phyloP scores from a whole-genome alignment of 2,797 vertebrate genomes.

The Ptychadena robeensis region DNA sequence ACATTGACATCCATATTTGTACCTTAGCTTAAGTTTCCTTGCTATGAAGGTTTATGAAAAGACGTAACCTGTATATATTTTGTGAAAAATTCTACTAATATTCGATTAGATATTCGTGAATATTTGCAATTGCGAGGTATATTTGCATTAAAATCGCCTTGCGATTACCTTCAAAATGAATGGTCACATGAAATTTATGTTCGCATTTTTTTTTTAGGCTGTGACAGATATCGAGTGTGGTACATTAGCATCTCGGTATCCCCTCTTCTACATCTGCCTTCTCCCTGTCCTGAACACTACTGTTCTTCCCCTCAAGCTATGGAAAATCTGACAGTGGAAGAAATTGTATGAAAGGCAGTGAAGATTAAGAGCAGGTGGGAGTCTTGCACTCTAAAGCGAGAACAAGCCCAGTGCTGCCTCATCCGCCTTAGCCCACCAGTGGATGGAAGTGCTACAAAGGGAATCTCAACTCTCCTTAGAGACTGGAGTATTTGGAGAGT shows the following conservation, averaged over 20 bases:
- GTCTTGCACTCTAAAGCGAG: slow-evolving; percentile 16
- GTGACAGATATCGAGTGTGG: slow-evolving; percentile 71
- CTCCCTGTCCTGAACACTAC: slow-evolving; percentile 45
- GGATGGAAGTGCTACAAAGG: slow-evolving; percentile 17
- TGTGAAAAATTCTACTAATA: no score
- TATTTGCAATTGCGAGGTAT: no score
- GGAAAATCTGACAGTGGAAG: slow-evolving; percentile 45
- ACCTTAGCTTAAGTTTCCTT: no score
- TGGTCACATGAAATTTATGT: no score
- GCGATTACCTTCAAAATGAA: no score
- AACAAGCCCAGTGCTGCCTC: slow-evolving; percentile 26
- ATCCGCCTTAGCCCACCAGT: slow-evolving; percentile 22
- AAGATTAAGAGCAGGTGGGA: slow-evolving; percentile 25
- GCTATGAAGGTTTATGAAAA: no score
- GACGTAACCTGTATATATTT: no score
- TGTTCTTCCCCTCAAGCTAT: slow-evolving; percentile 43
- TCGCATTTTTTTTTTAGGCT: slow-evolving; percentile 80
- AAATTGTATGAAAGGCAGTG: slow-evolving; percentile 30
- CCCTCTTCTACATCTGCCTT: slow-evolving; percentile 57
- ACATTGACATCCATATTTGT: no score
- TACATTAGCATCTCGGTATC: slow-evolving; percentile 46
- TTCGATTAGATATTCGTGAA: no score
- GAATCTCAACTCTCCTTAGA: slow-evolving; percentile 23
- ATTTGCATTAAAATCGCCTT: no score
- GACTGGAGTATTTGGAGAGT: slow-evolving; percentile 29